Evolutionary conservation across 2,797 vertebrate species (phyloP).

Genomic region (Orientallactaga sibirica): DNA sequence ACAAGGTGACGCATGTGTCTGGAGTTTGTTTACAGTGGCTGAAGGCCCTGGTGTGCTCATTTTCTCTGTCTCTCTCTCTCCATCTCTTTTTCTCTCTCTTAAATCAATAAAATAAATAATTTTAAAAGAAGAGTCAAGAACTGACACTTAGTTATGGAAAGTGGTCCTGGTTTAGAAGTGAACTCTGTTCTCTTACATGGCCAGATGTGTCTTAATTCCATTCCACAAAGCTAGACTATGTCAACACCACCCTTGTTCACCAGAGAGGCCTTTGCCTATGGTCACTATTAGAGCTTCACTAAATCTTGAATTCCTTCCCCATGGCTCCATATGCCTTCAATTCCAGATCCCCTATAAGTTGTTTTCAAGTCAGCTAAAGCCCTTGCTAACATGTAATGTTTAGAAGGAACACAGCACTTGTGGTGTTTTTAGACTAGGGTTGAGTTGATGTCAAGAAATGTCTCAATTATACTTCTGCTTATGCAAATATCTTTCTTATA

Average conservation of each 20-base stretch:
- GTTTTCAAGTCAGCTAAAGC: constrained; percentile 17
- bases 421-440: constrained; percentile 36
- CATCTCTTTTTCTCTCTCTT: too few species aligned
- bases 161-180: background rate
- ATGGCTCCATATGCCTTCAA: background rate
- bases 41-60: too few species aligned
- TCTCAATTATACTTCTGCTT: constrained; percentile 34
- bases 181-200: background rate
- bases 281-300: background rate
- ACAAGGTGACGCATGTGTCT: too few species aligned
- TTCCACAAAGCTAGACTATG: background rate
- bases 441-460: constrained; percentile 34
- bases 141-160: constrained; percentile 24
- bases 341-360: background rate
- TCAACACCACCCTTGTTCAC: background rate
- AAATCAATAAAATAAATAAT: too few species aligned
- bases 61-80: too few species aligned
- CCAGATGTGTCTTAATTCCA: background rate
- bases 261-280: background rate
- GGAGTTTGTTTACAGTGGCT: too few species aligned
- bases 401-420: background rate
- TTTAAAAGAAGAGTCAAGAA: background rate
- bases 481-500: constrained; percentile 11
- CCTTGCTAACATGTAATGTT: constrained; percentile 17
- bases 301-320: background rate